Evolutionary conservation across 2,797 vertebrate genomes (phyloP), one percentile per base, ranked within the genome.

Genomic region (Dendrocincla fuliginosa): DNA sequence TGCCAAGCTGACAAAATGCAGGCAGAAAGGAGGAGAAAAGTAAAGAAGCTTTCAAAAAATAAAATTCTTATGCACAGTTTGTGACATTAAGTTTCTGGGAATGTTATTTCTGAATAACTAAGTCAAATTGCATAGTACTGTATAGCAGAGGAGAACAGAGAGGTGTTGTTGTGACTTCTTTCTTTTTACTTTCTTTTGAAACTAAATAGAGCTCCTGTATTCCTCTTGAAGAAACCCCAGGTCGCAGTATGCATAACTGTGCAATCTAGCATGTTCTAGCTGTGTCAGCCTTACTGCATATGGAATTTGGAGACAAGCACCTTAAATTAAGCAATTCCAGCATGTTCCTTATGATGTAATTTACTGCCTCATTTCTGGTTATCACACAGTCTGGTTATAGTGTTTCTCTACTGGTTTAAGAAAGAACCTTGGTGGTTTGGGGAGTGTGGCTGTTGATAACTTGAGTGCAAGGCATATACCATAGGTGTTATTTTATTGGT

Each of bases 231-330:
- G 13, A 47, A 33, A 42, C 9, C 37, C 32, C 32, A 23, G 37
- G 39, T 1, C 24, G 3, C 57, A 25, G 6, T 9, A 10, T 3
- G 16, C 24, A 17, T 32, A 1, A 20, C 19, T 5, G 25, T 61
- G 76, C 32, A 11, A 33, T 33, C 37, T 12, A 25, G 18, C 8
- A 22, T 24, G 14, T 37, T 42, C 37, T 68, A 30, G n/a, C 3
- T 28, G 5, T 10, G 23, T 46, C 33, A 61, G 24, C 68, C 17
- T 19, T 75, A 7, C 32, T 63, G 55, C 32, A 16, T 6, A 5
- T 27, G 28, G 35, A 28, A 10, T 39, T 63, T 57, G 16, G 10
- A 84, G 50, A 10, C 1, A 1, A 64, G 19, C 4, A 18, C 30
- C 8, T 37, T 18, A 61, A 71, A 9, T 33, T 33, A 44, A 63